These are phyloP conservation scores for Rhyacophila evoluta DNA, from an alignment of 2,888 invertebrate species.

Conservation along the genomic window DNA sequence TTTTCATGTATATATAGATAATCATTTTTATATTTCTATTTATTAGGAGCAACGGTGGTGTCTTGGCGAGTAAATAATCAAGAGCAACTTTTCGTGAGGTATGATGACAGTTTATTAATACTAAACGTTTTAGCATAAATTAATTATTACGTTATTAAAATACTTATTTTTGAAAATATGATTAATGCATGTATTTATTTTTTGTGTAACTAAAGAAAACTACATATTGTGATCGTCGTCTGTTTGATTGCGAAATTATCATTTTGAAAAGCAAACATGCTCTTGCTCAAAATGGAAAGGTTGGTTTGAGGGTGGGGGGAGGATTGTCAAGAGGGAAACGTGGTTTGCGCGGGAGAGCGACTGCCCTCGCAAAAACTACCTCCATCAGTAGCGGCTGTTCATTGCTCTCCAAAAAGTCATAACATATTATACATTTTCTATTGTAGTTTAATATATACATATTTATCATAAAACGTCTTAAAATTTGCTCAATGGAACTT, in stretches of 20 bases:
- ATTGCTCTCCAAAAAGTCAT: too few relatives aligned
- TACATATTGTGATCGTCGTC: neutral
- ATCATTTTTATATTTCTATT: neutral
- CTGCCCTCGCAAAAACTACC: constrained; percentile 53
- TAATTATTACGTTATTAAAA: too few relatives aligned
- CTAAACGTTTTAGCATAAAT: too few relatives aligned
- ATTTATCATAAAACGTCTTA: too few relatives aligned
- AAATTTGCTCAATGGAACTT: too few relatives aligned
- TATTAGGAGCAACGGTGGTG: constrained; percentile 91
- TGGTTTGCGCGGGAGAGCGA: constrained; percentile 52
- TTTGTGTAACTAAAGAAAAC: neutral
- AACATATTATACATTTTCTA: too few relatives aligned
- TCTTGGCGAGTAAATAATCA: constrained; percentile 97
- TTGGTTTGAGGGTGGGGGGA: constrained; percentile 27
- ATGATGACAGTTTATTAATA: too few relatives aligned
- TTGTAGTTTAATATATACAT: too few relatives aligned
- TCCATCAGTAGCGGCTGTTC: constrained; percentile 46
- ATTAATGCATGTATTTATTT: neutral
- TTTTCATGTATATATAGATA: too few relatives aligned
- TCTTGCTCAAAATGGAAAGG: constrained; percentile 2
- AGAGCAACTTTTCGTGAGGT: constrained; percentile 83
- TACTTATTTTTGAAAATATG: too few relatives aligned
- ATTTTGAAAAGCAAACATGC: constrained; percentile 7
- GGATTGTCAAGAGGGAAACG: constrained; percentile 28
- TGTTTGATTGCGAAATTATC: constrained; percentile 3